Evolutionary conservation across 2,113 vertebrate genomes (phyloP).

Genomic region (Gnathonemus longibarbis): DNA sequence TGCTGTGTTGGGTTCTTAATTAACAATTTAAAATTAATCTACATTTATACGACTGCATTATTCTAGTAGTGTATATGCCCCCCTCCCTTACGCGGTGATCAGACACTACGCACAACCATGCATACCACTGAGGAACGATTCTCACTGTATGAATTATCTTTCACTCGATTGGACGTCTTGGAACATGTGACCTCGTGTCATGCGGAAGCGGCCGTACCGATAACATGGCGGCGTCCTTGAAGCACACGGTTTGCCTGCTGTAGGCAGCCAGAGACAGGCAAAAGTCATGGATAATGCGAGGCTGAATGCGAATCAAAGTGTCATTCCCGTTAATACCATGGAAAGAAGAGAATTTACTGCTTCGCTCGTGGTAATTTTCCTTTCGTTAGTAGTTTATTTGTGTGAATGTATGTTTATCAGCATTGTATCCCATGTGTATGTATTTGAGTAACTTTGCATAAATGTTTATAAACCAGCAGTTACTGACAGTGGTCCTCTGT

Average conservation of each 20-base stretch:
- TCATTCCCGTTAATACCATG: constrained; percentile 38
- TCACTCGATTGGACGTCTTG: background rate
- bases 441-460: background rate
- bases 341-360: constrained; percentile 54
- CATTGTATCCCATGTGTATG: background rate
- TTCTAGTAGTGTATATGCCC: background rate
- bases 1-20: background rate
- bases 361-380: constrained; percentile 58
- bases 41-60: background rate
- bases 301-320: background rate
- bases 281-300: background rate
- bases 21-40: background rate
- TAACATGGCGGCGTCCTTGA: constrained; percentile 64
- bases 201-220: constrained; percentile 25
- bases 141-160: background rate
- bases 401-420: background rate
- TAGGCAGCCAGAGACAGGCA: background rate
- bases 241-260: constrained; percentile 35
- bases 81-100: background rate
- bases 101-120: background rate
- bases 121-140: background rate
- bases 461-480: background rate
- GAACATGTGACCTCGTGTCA: constrained; percentile 25
- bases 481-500: background rate
- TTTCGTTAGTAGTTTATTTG: constrained; percentile 10